Evolutionary conservation across 2,888 invertebrate species (phyloP).

Genomic region (Conchocele bisecta): DNA sequence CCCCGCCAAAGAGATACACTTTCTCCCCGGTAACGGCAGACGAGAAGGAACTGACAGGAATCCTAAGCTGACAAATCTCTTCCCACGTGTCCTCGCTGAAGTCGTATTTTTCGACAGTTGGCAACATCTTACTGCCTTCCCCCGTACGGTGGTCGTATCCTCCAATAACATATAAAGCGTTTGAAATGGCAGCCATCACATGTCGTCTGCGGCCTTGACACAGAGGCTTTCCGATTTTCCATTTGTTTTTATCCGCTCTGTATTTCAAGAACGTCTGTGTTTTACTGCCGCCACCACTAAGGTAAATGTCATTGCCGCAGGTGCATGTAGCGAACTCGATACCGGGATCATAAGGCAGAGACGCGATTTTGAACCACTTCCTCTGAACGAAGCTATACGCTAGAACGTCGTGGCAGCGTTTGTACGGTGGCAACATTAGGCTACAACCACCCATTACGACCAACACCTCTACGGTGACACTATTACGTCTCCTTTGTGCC

Average conservation of each 20-base stretch:
- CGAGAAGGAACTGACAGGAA: slow-evolving; percentile 73
- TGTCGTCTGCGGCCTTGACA: slow-evolving; percentile 72
- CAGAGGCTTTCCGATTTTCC: slow-evolving; percentile 69
- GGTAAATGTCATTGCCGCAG: slow-evolving; percentile 73
- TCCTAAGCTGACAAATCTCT: slow-evolving; percentile 63
- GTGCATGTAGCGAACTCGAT: slow-evolving; percentile 76
- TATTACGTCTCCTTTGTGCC: slow-evolving; percentile 62
- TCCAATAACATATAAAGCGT: slow-evolving; percentile 71
- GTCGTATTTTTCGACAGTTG: slow-evolving; percentile 72
- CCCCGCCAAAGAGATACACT: slow-evolving; percentile 74
- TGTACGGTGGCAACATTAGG: slow-evolving; percentile 72
- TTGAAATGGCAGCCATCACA: slow-evolving; percentile 72
- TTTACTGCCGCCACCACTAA: slow-evolving; percentile 72
- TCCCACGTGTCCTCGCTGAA: slow-evolving; percentile 68
- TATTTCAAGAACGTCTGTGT: slow-evolving; percentile 69
- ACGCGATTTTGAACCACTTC: slow-evolving; percentile 71
- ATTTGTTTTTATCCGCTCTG: slow-evolving; percentile 71
- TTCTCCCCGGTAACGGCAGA: slow-evolving; percentile 72
- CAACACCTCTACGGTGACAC: slow-evolving; percentile 68
- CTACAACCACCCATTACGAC: slow-evolving; percentile 73
- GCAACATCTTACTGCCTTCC: slow-evolving; percentile 69
- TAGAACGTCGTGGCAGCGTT: slow-evolving; percentile 69
- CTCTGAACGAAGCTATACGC: slow-evolving; percentile 70
- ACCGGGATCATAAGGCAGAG: slow-evolving; percentile 73
- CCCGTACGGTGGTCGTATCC: slow-evolving; percentile 74